Conservation (phyloP, 2,797 vertebrate species). For the Synaphobranchus kaupii region DNA sequence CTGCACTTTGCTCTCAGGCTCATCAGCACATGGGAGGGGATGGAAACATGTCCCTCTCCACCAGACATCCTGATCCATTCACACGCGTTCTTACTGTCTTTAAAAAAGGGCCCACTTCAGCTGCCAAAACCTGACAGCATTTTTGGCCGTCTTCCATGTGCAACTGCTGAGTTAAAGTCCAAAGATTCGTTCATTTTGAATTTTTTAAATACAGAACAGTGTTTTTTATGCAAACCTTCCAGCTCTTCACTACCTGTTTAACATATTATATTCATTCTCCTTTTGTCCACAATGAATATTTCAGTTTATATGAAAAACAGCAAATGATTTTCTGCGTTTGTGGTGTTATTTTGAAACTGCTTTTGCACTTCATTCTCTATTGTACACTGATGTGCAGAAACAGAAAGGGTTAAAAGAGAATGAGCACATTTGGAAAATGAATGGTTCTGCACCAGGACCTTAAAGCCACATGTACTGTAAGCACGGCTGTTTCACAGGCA, state of each 20-base stretch:
- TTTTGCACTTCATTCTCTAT: background rate
- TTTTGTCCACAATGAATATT: background rate
- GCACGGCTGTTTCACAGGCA: background rate
- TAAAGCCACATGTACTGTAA: background rate
- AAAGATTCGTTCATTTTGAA: background rate
- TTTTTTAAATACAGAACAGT: background rate
- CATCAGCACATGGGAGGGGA: background rate
- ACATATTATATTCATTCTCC: background rate
- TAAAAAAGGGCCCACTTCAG: background rate
- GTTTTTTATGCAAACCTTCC: background rate
- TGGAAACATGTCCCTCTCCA: background rate
- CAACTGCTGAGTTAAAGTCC: background rate
- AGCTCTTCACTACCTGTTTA: background rate
- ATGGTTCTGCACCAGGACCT: background rate
- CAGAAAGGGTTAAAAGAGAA: background rate
- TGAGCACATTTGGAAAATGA: background rate
- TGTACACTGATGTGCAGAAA: background rate
- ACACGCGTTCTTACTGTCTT: background rate
- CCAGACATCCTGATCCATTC: background rate
- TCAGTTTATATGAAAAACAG: background rate
- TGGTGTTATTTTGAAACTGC: background rate
- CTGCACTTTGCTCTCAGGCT: background rate
- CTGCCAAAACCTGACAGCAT: slow-evolving; percentile 3
- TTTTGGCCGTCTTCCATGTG: background rate
- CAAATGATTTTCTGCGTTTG: background rate